Conservation (phyloP, 2,797 vertebrate genomes). For the Adelosebastes latens region DNA sequence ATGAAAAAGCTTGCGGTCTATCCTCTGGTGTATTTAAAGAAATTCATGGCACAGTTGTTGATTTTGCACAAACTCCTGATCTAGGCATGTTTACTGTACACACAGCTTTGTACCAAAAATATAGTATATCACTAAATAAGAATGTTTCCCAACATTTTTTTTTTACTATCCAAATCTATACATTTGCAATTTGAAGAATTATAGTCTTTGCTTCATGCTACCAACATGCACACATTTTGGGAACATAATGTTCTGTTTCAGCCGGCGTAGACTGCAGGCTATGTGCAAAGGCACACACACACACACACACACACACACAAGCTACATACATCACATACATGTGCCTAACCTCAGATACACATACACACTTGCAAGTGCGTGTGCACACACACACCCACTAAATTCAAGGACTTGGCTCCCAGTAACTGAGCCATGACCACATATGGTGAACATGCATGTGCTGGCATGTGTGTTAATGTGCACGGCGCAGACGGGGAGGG, state of each 20-base stretch:
- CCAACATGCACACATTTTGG: background rate
- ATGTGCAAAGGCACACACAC: background rate
- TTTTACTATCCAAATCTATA: background rate
- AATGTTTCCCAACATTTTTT: background rate
- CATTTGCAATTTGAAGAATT: background rate
- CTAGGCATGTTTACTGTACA: background rate
- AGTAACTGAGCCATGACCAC: conserved; percentile 5
- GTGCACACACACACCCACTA: background rate
- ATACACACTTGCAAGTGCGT: background rate
- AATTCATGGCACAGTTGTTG: background rate
- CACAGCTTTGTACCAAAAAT: background rate
- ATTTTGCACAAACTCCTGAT: background rate
- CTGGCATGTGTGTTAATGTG: background rate
- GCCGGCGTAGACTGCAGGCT: conserved; percentile 4
- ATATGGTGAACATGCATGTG: conserved; percentile 20
- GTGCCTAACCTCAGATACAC: background rate
- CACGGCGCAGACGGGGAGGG: background rate
- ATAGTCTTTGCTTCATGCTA: background rate
- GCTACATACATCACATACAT: background rate
- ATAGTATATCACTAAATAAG: background rate
- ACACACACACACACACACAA: background rate
- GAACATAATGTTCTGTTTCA: conserved; percentile 57
- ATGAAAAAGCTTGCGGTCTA: background rate
- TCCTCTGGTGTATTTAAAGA: background rate
- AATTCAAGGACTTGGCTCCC: background rate